These are phyloP conservation scores for Mustela lutreola DNA, from an alignment of 2,113 vertebrate genomes.

Conservation along the genomic window DNA sequence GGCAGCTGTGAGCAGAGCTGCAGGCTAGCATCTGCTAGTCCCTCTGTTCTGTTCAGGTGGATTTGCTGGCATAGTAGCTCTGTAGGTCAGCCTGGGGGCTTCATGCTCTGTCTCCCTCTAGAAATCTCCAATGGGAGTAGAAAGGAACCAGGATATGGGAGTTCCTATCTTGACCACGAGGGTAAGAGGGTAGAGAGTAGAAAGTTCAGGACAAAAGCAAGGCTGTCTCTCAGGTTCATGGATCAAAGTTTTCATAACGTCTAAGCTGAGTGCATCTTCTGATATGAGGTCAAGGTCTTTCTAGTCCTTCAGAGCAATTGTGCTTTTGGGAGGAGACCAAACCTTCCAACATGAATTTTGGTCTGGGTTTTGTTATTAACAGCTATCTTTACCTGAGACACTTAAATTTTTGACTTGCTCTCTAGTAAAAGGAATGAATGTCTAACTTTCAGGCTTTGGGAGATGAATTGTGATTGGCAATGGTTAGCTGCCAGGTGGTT, in stretches of 20 bases:
- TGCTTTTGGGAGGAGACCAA: no score
- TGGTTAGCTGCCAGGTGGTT: neutral
- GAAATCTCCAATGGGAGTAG: neutral
- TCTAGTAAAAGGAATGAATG: neutral
- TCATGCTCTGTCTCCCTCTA: no score
- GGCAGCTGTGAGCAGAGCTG: no score
- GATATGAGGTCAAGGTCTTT: neutral
- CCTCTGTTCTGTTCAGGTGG: fast-evolving
- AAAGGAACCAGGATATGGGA: neutral
- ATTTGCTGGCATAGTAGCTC: neutral
- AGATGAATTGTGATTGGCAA: no score
- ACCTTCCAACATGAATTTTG: neutral
- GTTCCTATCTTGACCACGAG: neutral
- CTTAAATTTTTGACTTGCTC: neutral
- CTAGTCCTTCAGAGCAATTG: no score
- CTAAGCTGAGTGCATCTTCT: neutral
- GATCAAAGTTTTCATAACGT: neutral
- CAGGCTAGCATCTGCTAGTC: neutral
- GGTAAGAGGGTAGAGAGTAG: fast-evolving
- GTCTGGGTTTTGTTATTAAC: neutral
- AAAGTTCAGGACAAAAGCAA: neutral
- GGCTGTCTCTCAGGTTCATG: neutral
- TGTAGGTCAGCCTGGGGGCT: neutral
- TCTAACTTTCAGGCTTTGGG: neutral
- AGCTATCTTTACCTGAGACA: neutral